Evolutionary conservation across 1,140 invertebrate genomes (phyloP).

Genomic region (Ceratosolen fusciceps): DNA sequence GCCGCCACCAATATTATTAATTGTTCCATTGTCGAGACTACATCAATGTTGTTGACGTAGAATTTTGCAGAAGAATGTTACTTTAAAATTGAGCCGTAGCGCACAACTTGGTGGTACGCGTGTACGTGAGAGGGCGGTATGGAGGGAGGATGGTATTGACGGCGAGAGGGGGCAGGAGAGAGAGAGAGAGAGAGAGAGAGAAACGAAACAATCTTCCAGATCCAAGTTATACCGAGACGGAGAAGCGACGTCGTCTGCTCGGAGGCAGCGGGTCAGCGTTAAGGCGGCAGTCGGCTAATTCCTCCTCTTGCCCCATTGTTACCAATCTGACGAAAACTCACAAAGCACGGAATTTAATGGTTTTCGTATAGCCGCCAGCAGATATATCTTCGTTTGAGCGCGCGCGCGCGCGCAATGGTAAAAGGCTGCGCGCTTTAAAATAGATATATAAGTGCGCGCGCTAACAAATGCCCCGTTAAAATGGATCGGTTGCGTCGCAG

Average conservation of each 20-base stretch:
- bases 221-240: slow-evolving; percentile 20
- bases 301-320: slow-evolving; percentile 34
- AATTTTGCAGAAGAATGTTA: no score
- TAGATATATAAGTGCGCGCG: no score
- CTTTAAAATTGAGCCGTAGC: no score
- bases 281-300: no score
- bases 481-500: no score
- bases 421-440: neutral
- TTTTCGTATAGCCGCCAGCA: no score
- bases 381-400: no score
- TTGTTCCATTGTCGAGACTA: slow-evolving; percentile 57
- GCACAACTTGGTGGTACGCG: no score
- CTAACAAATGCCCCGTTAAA: no score
- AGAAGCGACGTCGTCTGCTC: slow-evolving; percentile 38
- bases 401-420: neutral
- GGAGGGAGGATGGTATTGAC: neutral
- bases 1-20: slow-evolving; percentile 76
- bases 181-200: no score
- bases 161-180: neutral
- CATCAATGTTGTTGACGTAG: slow-evolving; percentile 14
- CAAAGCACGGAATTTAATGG: neutral
- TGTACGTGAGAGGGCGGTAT: neutral
- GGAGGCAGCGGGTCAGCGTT: neutral
- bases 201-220: neutral
- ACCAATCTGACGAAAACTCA: slow-evolving; percentile 39